Evolutionary conservation across 2,888 invertebrate genomes (phyloP).

Genomic region (Ormyrus labotus): DNA sequence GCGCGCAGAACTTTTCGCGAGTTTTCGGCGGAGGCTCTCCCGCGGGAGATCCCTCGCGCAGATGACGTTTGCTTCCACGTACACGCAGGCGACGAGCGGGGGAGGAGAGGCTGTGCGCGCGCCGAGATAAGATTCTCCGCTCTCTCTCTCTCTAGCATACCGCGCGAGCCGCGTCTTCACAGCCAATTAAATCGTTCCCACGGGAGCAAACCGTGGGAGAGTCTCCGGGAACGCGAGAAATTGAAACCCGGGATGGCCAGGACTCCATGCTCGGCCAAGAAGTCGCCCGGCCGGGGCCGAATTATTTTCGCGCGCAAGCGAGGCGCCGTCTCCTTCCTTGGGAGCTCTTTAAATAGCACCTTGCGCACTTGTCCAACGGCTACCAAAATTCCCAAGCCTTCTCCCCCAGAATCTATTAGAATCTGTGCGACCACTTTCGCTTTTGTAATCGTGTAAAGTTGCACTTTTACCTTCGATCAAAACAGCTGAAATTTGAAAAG

Average conservation of each 20-base stretch:
- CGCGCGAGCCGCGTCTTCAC: constrained; percentile 58
- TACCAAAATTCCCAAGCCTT: too few relatives aligned
- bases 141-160: not conserved
- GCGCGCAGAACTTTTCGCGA: constrained; percentile 19
- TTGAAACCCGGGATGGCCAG: constrained; percentile 66
- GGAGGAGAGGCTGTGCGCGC: not conserved
- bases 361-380: too few relatives aligned
- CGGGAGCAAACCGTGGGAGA: constrained; percentile 73
- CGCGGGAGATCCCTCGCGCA: not conserved
- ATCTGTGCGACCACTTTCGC: too few relatives aligned
- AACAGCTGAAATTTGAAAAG: too few relatives aligned
- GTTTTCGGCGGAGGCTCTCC: constrained; percentile 7
- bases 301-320: constrained; percentile 9
- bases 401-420: too few relatives aligned
- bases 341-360: too few relatives aligned
- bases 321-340: too few relatives aligned
- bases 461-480: too few relatives aligned
- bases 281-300: constrained; percentile 58
- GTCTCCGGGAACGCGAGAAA: constrained; percentile 68
- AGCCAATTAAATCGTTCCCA: constrained; percentile 73
- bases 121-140: constrained; percentile 18
- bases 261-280: constrained; percentile 66
- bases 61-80: not conserved
- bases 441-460: too few relatives aligned
- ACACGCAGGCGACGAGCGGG: not conserved